These are phyloP conservation scores for Hiodon tergisus DNA, from an alignment of 2,113 vertebrate species.

Conservation along the genomic window DNA sequence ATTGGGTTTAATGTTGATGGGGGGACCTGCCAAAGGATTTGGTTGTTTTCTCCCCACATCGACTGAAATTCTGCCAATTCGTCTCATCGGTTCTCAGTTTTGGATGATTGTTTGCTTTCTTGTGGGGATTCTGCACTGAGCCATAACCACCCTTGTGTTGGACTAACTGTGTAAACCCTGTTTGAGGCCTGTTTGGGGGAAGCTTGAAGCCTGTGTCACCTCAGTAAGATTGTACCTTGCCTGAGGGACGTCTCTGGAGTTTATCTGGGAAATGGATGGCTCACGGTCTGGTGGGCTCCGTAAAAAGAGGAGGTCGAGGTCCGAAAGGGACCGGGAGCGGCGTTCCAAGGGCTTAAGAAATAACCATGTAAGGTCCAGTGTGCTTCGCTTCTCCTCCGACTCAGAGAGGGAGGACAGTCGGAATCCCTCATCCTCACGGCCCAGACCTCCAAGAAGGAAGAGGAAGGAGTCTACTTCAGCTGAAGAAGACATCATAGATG, in stretches of 20 bases:
- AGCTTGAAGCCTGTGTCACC: background rate
- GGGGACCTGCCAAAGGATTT: conserved; percentile 45
- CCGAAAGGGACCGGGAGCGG: conserved; percentile 75
- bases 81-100: conserved; percentile 11
- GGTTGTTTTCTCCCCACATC: conserved; percentile 24
- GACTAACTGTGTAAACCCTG: conserved; percentile 26
- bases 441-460: conserved; percentile 82
- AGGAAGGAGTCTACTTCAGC: conserved; percentile 81
- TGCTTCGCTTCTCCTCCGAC: conserved; percentile 76
- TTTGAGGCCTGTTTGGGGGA: conserved; percentile 29
- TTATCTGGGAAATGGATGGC: conserved; percentile 75
- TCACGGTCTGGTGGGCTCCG: conserved; percentile 79
- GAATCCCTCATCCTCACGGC: conserved; percentile 74
- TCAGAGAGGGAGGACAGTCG: conserved; percentile 79
- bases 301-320: conserved; percentile 85
- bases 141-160: conserved; percentile 18
- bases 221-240: conserved; percentile 29
- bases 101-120: conserved; percentile 24
- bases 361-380: conserved; percentile 55
- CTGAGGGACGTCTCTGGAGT: conserved; percentile 35
- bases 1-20: conserved; percentile 45
- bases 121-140: conserved; percentile 43
- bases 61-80: conserved; percentile 33
- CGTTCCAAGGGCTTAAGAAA: conserved; percentile 65
- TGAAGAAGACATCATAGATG: conserved; percentile 93